Percentiles rank a stretch among this genome's conserved stretches.
These are phyloP conservation scores for Psettodes erumei DNA, from an alignment of 2,113 vertebrate species.

Conservation along the genomic window DNA sequence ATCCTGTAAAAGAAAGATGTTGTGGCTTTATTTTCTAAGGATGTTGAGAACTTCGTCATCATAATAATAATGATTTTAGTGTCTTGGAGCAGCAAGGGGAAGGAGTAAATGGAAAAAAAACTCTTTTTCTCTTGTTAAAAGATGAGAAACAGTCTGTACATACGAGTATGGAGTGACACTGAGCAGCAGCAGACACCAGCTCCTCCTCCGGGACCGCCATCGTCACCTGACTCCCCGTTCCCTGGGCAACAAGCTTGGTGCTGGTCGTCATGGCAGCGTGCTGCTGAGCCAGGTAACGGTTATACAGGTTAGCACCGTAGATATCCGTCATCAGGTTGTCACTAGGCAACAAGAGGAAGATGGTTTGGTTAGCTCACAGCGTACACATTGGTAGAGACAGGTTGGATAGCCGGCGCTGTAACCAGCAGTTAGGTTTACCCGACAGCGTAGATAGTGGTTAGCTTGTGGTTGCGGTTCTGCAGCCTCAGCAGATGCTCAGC, in stretches of 20 bases:
- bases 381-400: background rate
- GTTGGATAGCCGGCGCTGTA: constrained; percentile 87
- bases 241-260: constrained; percentile 57
- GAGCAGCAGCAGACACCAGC: constrained; percentile 75
- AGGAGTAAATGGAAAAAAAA: no score
- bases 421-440: constrained; percentile 89
- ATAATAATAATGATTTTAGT: no score
- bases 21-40: no score
- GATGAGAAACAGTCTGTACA: background rate
- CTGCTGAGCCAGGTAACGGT: constrained; percentile 85
- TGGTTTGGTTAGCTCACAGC: background rate
- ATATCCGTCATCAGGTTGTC: constrained; percentile 92
- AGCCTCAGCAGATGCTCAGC: constrained; percentile 80
- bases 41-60: no score
- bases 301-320: constrained; percentile 92
- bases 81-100: no score
- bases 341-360: constrained; percentile 68
- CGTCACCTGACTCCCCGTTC: constrained; percentile 46
- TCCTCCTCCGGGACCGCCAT: constrained; percentile 50
- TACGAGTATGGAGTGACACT: constrained; percentile 87
- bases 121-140: no score
- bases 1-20: no score
- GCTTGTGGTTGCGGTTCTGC: constrained; percentile 74
- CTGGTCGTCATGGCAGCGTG: constrained; percentile 19
- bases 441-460: constrained; percentile 87